Conservation (phyloP, 2,888 invertebrate genomes). For the Celastrina argiolus region DNA sequence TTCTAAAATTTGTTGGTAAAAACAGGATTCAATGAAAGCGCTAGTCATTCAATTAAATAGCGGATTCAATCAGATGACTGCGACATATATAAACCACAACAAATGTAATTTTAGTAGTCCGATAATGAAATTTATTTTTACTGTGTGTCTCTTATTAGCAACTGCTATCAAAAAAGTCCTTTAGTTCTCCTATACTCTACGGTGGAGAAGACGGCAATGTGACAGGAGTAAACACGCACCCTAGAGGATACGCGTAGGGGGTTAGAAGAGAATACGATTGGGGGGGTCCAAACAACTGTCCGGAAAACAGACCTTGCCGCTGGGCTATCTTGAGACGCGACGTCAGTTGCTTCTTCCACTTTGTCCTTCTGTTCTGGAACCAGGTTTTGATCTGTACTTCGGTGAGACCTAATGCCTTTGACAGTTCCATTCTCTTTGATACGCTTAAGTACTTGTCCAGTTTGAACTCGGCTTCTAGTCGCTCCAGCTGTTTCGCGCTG, state of each 20-base stretch:
- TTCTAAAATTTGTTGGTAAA: no score
- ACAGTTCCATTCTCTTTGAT: slow-evolving; percentile 95
- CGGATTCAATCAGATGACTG: no score
- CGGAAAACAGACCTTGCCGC: slow-evolving; percentile 86
- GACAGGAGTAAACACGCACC: slow-evolving; percentile 78
- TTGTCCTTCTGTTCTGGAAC: slow-evolving; percentile 97
- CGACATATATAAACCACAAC: no score
- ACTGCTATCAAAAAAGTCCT: no score
- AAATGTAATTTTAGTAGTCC: no score
- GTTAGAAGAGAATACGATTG: slow-evolving; percentile 80
- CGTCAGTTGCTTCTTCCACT: slow-evolving; percentile 98
- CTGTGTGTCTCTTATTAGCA: no score
- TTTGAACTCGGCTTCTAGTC: slow-evolving; percentile 95
- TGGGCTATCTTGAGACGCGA: slow-evolving; percentile 93
- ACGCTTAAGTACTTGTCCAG: slow-evolving; percentile 97
- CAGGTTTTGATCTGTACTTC: slow-evolving; percentile 98
- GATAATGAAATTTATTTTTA: no score
- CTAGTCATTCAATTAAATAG: no score
- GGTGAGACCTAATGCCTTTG: slow-evolving; percentile 90
- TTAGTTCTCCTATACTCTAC: slow-evolving; percentile 34
- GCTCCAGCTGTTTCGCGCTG: slow-evolving; percentile 94
- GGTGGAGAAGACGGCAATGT: slow-evolving; percentile 65
- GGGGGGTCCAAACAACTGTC: slow-evolving; percentile 81
- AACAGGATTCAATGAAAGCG: no score
- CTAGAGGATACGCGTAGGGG: slow-evolving; percentile 80